Base-by-base conservation (phyloP, 2,888 invertebrate genomes). In the Sphaerolaimus hirsutus region DNA sequence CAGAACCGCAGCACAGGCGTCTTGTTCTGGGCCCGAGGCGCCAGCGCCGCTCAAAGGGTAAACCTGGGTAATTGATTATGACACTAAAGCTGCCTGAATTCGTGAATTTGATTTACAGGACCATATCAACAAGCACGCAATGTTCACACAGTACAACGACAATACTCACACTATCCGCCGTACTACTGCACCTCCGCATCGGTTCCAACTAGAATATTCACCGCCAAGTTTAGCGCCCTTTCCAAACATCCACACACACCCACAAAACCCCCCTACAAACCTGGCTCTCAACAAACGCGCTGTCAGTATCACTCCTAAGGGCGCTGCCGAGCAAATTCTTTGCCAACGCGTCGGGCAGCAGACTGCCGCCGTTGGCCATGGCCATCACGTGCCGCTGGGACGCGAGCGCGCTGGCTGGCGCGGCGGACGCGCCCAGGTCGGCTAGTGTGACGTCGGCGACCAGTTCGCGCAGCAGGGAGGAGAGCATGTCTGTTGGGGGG, bases 201-300 rank as follows among this genome's bases (percentile, higher is more conserved):
- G 37, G 19, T n/a, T n/a, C 14, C 37, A n/a, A 10, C 32, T 32
- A 17, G 10, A 32, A 32, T 32, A 17, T 10, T 32, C 32, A 32
- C n/a, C 32, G 10, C 32, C 32, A 12, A 32, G 10, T 32, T 17
- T 32, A 32, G 32, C 10, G 10, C 17, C 10, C 17, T 32, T 12
- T 32, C 17, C 32, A 12, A 12, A 12, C 32, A 32, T 32, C 17
- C 32, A 32, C 32, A 5, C 37, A 24, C 42, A 29, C 37, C 36
- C 27, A 19, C 19, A 5, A 14, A 10, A 21, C 14, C 7, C 7
- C 4, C 40, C 7, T 7, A 36, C 47, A 48, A 68, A 89, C 89
- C 77, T 91, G 91, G 69, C 91, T 89, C 68, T 93, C 93, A 53
- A 93, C 84, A 42, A 80, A 80, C 50, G 83, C 78, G 65, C 93